phyloP scores from a whole-genome alignment of 2,888 invertebrate genomes.

The Furcula furcula region DNA sequence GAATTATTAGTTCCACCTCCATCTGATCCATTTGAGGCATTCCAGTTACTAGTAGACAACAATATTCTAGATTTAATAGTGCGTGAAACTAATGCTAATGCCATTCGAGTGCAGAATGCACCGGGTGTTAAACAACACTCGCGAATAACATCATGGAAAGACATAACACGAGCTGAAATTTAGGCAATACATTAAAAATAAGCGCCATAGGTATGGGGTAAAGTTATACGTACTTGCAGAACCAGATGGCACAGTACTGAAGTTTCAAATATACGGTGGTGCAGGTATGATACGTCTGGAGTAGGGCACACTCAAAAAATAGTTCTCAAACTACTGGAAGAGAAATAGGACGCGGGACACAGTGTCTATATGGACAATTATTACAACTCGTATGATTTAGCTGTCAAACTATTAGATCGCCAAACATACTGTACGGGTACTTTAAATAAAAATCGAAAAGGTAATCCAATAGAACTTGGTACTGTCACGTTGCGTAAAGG shows the following conservation, averaged over 20 bases:
- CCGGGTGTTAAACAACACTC: constrained; percentile 11
- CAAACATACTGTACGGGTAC: constrained; percentile 51
- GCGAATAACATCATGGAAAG: constrained; percentile 33
- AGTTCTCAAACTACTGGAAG: constrained; percentile 36
- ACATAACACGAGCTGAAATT: constrained; percentile 21
- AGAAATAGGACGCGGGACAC: constrained; percentile 34
- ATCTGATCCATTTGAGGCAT: constrained; percentile 22
- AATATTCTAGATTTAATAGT: constrained; percentile 20
- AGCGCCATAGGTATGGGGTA: constrained; percentile 44
- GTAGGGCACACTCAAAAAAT: constrained; percentile 30
- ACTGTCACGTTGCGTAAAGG: constrained; percentile 23
- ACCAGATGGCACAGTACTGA: constrained; percentile 27
- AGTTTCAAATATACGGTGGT: constrained; percentile 24
- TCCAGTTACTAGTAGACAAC: constrained; percentile 22
- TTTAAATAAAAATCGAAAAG: constrained; percentile 31
- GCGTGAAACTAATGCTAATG: constrained; percentile 17
- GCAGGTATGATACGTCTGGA: constrained; percentile 21
- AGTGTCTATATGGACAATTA: constrained; percentile 41
- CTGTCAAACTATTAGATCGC: constrained; percentile 32
- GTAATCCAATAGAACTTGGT: constrained; percentile 24
- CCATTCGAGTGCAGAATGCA: constrained; percentile 6
- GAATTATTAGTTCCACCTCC: constrained; percentile 18
- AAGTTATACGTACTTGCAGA: constrained; percentile 34
- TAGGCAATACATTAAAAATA: constrained; percentile 42
- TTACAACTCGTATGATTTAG: constrained; percentile 36